Percentiles rank a stretch among this genome's conserved stretches.
Evolutionary conservation across 2,113 vertebrate genomes (phyloP).

Genomic region (Choloepus hoffmanni): DNA sequence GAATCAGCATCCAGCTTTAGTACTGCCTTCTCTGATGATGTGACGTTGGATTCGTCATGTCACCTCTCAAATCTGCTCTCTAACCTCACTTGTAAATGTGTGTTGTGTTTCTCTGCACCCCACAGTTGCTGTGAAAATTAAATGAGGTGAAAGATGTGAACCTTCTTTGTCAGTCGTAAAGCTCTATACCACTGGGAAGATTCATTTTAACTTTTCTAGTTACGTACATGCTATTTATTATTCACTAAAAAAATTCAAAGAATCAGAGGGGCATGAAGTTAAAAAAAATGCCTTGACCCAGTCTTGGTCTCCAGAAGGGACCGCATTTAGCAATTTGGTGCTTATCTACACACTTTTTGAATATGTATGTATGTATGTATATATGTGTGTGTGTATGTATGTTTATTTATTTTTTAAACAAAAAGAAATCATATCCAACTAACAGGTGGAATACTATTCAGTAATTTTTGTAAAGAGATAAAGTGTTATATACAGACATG

Average conservation of each 20-base stretch:
- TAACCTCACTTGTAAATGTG: not conserved
- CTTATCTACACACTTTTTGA: not conserved
- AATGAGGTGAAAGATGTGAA: not conserved
- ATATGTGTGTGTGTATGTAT: not conserved
- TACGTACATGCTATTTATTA: not conserved
- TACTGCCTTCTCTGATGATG: not conserved
- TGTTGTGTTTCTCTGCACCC: not conserved
- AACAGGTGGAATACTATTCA: not conserved
- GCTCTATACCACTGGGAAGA: not conserved
- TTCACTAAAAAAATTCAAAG: not conserved
- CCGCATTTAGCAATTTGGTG: not conserved
- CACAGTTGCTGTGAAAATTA: not conserved
- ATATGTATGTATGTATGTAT: not conserved
- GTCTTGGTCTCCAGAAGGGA: not conserved
- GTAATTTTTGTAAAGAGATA: not conserved
- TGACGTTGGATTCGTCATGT: not conserved
- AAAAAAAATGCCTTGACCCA: not conserved
- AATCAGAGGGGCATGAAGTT: not conserved
- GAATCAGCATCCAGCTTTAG: not conserved
- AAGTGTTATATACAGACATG: not conserved
- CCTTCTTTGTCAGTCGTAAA: not conserved
- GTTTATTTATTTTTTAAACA: not conserved
- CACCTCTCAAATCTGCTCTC: not conserved
- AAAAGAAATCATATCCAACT: not conserved
- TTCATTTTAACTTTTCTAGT: constrained; percentile 8